phyloP scores from a whole-genome alignment of 2,888 invertebrate species.

The Lissocephala sabroskyi region DNA sequence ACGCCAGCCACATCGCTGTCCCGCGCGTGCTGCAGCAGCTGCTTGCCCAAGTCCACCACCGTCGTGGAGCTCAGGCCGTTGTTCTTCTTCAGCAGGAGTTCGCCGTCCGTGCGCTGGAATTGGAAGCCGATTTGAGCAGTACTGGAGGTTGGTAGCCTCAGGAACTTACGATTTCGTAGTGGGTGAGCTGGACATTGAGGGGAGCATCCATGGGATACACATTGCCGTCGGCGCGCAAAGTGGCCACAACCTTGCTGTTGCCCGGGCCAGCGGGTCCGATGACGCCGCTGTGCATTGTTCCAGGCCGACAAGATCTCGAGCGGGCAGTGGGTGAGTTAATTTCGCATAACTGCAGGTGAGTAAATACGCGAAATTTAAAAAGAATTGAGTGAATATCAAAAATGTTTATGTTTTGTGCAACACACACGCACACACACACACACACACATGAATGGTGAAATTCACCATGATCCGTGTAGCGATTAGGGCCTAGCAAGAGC shows the following conservation, averaged over 20 bases:
- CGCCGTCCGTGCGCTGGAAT: conserved; percentile 63
- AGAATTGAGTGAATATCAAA: conserved; percentile 4
- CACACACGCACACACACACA: neutral
- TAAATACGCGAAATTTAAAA: conserved; percentile 3
- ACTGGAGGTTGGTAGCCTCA: too few relatives aligned
- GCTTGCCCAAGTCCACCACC: conserved; percentile 86
- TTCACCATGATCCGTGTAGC: conserved; percentile 13
- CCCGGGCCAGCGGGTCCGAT: conserved; percentile 21
- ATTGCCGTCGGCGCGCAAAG: conserved; percentile 66
- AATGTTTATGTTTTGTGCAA: conserved; percentile 28
- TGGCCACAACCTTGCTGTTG: conserved; percentile 65
- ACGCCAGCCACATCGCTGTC: conserved; percentile 86
- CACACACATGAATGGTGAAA: neutral
- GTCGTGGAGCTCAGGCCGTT: conserved; percentile 40
- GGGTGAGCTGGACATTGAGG: conserved; percentile 14
- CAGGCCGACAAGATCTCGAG: conserved; percentile 33
- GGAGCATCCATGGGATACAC: conserved; percentile 57
- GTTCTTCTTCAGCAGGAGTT: conserved; percentile 43
- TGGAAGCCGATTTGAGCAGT: too few relatives aligned
- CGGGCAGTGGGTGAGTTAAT: conserved; percentile 17
- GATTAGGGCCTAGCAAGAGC: conserved; percentile 19
- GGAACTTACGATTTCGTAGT: conserved; percentile 67
- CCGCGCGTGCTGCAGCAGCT: conserved; percentile 84
- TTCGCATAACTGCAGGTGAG: conserved; percentile 29
- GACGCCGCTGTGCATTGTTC: conserved; percentile 48